Percentiles rank a stretch among this genome's conserved stretches.
phyloP scores from a whole-genome alignment of 2,797 vertebrate genomes.

The Phoebastria nigripes region DNA sequence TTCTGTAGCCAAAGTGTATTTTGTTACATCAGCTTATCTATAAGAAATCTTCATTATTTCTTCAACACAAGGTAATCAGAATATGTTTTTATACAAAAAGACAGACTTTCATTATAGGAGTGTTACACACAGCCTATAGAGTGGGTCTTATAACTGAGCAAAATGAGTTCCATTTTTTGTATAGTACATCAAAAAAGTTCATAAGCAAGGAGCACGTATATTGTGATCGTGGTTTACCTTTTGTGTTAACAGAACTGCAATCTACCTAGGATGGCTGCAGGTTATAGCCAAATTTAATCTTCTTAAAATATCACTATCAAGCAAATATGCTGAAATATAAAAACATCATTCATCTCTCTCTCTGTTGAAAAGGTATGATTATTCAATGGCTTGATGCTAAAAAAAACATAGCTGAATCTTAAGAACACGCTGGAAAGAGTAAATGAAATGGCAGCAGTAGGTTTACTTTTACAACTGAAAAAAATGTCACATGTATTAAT shows the following conservation, averaged over 20 bases:
- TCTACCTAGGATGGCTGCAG: background rate
- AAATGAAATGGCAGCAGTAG: constrained; percentile 68
- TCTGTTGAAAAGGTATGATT: constrained; percentile 15
- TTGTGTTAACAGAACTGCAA: constrained; percentile 26
- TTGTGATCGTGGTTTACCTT: background rate
- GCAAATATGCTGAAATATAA: constrained; percentile 20
- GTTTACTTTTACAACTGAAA: constrained; percentile 79
- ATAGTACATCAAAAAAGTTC: background rate
- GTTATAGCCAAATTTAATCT: constrained; percentile 28
- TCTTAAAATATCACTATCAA: constrained; percentile 22
- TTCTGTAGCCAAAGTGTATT: background rate
- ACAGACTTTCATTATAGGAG: background rate
- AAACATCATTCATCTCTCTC: constrained; percentile 14
- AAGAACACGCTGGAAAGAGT: constrained; percentile 49
- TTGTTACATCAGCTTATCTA: background rate
- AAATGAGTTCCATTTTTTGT: background rate
- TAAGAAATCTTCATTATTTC: constrained; percentile 7
- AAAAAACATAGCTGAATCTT: constrained; percentile 24
- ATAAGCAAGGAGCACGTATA: background rate
- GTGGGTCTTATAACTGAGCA: background rate
- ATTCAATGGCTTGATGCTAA: constrained; percentile 40
- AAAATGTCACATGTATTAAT: constrained; percentile 83
- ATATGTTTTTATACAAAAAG: background rate
- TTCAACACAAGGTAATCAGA: background rate
- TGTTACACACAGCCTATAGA: background rate